phyloP scores from a whole-genome alignment of 1,140 invertebrate genomes.

The Whitmania pigra region DNA sequence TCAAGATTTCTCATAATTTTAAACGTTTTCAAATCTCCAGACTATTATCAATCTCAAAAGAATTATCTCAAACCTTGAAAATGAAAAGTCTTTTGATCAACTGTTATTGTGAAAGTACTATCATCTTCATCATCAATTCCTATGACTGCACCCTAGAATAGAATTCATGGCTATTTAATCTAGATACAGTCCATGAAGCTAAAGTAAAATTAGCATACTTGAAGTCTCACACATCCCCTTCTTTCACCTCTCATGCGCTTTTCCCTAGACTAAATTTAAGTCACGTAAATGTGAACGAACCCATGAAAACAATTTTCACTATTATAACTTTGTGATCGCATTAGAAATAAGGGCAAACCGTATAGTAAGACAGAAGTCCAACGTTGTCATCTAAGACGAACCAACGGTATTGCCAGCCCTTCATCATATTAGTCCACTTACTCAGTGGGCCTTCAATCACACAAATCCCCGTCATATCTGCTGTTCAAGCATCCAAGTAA shows the following conservation, averaged over 20 bases:
- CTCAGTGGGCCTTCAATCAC: constrained; percentile 86
- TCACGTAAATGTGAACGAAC: constrained; percentile 24
- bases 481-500: too few species aligned
- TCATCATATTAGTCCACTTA: constrained; percentile 99
- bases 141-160: constrained; percentile 67
- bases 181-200: constrained; percentile 1
- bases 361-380: constrained; percentile 88
- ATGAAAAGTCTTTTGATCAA: constrained; percentile 97
- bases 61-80: constrained; percentile 56
- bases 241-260: constrained; percentile 94
- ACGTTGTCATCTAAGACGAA: constrained; percentile 93
- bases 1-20: constrained; percentile 7
- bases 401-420: constrained; percentile 99
- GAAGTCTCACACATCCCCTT: constrained; percentile 70
- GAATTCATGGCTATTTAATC: not conserved
- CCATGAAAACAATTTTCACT: too few species aligned
- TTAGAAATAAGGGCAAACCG: constrained; percentile 54
- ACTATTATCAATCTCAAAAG: too few species aligned
- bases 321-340: too few species aligned
- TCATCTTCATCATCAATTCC: constrained; percentile 98
- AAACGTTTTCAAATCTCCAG: not conserved
- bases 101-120: constrained; percentile 95
- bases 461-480: constrained; percentile 10
- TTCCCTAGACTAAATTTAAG: constrained; percentile 74
- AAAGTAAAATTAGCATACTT: constrained; percentile 28